Evolutionary conservation across 2,888 invertebrate genomes (phyloP), one percentile per base, ranked within the genome.

Genomic region (Acrobasis repandana): DNA sequence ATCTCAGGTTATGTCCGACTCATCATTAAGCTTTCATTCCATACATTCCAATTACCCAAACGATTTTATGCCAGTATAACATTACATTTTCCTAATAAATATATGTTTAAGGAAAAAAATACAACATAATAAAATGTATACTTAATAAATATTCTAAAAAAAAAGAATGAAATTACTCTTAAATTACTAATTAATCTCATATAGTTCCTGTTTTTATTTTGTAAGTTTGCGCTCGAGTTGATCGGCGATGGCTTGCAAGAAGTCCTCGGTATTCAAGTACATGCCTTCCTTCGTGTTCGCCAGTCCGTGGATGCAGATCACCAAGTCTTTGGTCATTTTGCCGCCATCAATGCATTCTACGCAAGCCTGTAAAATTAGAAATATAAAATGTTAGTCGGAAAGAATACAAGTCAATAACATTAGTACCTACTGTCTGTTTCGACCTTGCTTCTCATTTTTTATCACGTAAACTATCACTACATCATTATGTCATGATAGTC

Each of bases 251-350:
- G 97, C 97, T 63, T 95, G 94, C 61, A 98, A 90, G 92, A 97
- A 98, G 83, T 97, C 97, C 90, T 96, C 95, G 0, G 98, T 98
- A 83, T 96, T 94, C 67, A 97, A 92, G 83, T 93, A 98, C 94
- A 96, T 96, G 63, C 95, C 95, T 61, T 96, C 95, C 82, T 96
- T 96, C 14, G 97, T 95, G 79, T 96, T 96, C 63, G 95, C 93
- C 69, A 97, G 74, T 28, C 97, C 97, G 81, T 97, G 95, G 79
- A 98, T 97, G 79, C 97, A 97, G 64, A 95, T 96, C 16, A 96
- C 97, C 74, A 98, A 92, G 90, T 98, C 97, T 89, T 97, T 98
- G 15, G 97, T 98, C 95, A 97, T 95, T 79, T 96, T 95, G 48
- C 97, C 97, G 64, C 94, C 91, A 81, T 97, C 95, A 9, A 98